Conservation (phyloP, 2,888 invertebrate genomes). For the Sipha maydis region DNA sequence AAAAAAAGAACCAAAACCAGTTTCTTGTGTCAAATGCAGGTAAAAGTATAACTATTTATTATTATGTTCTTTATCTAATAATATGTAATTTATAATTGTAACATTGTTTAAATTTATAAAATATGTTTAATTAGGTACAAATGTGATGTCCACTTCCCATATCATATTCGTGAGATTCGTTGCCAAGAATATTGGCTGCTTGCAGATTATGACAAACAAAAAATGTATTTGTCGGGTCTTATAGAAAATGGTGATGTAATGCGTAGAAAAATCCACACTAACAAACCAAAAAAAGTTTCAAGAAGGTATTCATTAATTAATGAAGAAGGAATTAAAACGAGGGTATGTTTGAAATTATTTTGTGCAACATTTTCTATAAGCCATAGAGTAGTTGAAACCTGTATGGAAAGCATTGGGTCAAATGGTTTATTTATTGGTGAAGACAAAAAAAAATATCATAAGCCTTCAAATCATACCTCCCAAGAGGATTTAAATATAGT, state of each 20-base stretch:
- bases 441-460: neutral
- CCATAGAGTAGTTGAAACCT: constrained; percentile 16
- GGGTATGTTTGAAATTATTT: constrained; percentile 5
- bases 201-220: constrained; percentile 10
- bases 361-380: neutral
- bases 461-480: neutral
- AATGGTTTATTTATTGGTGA: constrained; percentile 10
- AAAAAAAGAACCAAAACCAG: too few species aligned
- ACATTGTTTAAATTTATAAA: neutral
- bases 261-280: neutral
- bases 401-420: constrained; percentile 2
- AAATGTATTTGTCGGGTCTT: constrained; percentile 8
- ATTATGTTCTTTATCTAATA: too few species aligned
- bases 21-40: neutral
- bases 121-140: neutral
- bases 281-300: neutral
- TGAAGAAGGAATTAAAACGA: neutral
- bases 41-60: constrained; percentile 8
- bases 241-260: constrained; percentile 13
- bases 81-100: constrained; percentile 1
- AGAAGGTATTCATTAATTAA: constrained; percentile 4
- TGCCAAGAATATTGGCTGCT: constrained; percentile 7
- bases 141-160: neutral
- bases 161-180: neutral
- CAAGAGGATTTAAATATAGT: neutral